Percentiles rank a stretch among this genome's conserved stretches.
These are phyloP conservation scores for Turdus rufiventris DNA, from an alignment of 2,113 vertebrate genomes.

Conservation along the genomic window DNA sequence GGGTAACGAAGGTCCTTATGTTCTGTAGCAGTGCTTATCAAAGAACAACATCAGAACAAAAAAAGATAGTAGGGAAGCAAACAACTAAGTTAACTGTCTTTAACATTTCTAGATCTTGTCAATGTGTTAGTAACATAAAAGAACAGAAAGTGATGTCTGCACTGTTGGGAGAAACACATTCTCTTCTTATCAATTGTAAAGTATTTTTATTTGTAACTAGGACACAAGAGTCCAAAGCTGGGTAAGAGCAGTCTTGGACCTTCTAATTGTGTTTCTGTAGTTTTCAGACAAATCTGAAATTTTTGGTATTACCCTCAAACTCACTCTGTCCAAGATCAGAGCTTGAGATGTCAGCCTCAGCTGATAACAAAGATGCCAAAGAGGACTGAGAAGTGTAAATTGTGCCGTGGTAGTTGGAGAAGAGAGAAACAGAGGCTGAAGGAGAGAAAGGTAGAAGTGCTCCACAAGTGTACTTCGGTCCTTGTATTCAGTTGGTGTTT, in stretches of 20 bases:
- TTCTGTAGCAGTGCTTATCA: neutral
- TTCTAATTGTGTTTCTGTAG: neutral
- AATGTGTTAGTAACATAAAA: neutral
- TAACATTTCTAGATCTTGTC: neutral
- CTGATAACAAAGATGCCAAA: neutral
- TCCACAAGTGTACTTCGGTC: neutral
- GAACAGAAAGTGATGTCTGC: fast-evolving
- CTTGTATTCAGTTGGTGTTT: fast-evolving
- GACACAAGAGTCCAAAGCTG: neutral
- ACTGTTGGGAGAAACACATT: neutral
- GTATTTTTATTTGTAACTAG: neutral
- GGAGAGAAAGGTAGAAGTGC: neutral
- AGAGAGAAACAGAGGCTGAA: neutral
- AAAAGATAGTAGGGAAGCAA: neutral
- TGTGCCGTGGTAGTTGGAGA: fast-evolving
- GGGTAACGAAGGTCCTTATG: fast-evolving
- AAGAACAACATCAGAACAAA: neutral
- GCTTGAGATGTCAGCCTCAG: neutral
- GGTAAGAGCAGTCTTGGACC: neutral
- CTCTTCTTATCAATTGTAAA: neutral
- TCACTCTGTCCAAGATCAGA: neutral
- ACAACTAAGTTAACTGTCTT: neutral
- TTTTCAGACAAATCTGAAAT: neutral
- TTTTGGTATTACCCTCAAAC: neutral
- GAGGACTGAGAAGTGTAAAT: neutral